phyloP scores from a whole-genome alignment of 2,113 vertebrate genomes.

The Carollia perspicillata region DNA sequence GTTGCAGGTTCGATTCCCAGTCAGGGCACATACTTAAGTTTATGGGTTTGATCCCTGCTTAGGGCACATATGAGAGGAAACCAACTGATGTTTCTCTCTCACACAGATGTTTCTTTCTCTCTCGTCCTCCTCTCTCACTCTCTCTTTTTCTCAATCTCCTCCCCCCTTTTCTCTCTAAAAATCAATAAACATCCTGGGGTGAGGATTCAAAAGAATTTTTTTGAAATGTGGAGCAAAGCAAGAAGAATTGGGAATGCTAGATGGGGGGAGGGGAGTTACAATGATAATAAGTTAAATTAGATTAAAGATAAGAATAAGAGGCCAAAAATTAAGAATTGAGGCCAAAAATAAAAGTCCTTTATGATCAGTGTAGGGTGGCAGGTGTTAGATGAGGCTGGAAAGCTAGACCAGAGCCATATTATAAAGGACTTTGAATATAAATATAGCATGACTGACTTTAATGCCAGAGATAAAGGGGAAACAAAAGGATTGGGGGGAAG shows the following conservation, averaged over 20 bases:
- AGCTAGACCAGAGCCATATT: background rate
- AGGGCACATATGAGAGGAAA: too few relatives aligned
- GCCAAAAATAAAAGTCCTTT: background rate
- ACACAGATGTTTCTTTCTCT: too few relatives aligned
- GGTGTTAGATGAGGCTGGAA: background rate
- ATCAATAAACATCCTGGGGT: too few relatives aligned
- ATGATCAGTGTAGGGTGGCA: background rate
- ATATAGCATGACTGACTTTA: background rate
- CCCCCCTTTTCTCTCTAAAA: too few relatives aligned
- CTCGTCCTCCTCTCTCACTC: too few relatives aligned
- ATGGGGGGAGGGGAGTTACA: background rate
- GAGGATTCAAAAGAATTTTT: too few relatives aligned
- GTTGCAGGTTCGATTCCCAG: too few relatives aligned
- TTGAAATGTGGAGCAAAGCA: background rate
- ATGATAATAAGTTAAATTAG: background rate
- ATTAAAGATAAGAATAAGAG: background rate
- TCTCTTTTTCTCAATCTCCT: too few relatives aligned
- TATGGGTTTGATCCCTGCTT: too few relatives aligned
- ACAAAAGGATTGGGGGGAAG: background rate
- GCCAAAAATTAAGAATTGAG: background rate
- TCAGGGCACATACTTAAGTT: too few relatives aligned
- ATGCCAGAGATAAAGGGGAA: background rate
- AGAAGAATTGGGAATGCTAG: background rate
- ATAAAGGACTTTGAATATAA: conserved; percentile 1
- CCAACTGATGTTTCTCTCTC: too few relatives aligned